phyloP scores from a whole-genome alignment of 2,888 invertebrate genomes.

The Pammene fasciana region DNA sequence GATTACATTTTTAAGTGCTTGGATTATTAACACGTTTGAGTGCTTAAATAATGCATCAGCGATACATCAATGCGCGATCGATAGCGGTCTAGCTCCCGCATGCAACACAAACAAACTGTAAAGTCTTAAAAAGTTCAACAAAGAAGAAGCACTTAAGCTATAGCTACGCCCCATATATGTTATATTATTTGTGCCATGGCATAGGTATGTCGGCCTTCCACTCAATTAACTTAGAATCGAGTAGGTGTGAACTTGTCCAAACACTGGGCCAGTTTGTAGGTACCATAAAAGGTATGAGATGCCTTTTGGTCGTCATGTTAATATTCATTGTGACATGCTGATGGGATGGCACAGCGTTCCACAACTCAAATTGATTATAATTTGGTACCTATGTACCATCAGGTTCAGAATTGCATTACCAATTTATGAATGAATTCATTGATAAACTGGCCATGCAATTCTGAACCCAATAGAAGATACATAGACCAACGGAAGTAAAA shows the following conservation, averaged over 20 bases:
- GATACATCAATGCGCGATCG: constrained; percentile 2
- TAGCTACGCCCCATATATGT: too few relatives aligned
- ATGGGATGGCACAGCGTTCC: neutral
- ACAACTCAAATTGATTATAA: neutral
- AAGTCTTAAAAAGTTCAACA: too few relatives aligned
- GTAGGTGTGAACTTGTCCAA: neutral
- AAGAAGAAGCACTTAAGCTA: too few relatives aligned
- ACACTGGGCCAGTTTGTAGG: neutral
- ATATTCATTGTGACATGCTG: neutral
- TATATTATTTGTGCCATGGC: too few relatives aligned
- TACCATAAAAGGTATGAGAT: neutral
- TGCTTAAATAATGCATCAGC: too few relatives aligned
- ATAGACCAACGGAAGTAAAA: neutral
- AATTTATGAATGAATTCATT: too few relatives aligned
- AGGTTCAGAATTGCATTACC: too few relatives aligned
- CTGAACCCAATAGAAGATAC: too few relatives aligned
- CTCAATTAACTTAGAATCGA: neutral
- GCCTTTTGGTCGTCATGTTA: neutral
- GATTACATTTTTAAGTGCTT: constrained; percentile 18
- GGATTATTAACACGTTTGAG: neutral
- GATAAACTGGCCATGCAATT: too few relatives aligned
- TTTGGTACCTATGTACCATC: too few relatives aligned
- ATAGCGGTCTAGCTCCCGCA: neutral
- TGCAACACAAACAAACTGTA: too few relatives aligned
- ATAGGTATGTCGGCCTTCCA: too few relatives aligned